Conservation (phyloP, 2,888 invertebrate genomes). For the Cyrtodaria siliqua region DNA sequence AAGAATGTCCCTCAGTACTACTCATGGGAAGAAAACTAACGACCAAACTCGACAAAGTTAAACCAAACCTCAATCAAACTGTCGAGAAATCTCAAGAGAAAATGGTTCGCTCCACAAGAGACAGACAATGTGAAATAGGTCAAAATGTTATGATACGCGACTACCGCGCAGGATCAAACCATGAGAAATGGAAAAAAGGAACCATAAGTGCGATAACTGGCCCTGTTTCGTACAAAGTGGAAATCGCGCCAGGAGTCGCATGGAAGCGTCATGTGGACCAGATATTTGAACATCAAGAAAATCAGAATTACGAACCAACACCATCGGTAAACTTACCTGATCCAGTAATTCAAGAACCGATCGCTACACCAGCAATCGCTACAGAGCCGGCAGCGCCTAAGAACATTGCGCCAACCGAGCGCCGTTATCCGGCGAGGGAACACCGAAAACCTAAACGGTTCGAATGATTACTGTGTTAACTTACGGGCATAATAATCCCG, state of each 20-base stretch:
- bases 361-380: too few species aligned
- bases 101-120: slow-evolving; percentile 16
- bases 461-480: too few species aligned
- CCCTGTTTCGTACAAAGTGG: slow-evolving; percentile 43
- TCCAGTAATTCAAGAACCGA: too few species aligned
- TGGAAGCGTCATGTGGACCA: slow-evolving; percentile 37
- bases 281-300: slow-evolving; percentile 1
- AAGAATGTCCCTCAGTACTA: slow-evolving; percentile 23
- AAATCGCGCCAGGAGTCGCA: slow-evolving; percentile 28
- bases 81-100: slow-evolving; percentile 28
- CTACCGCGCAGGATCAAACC: slow-evolving; percentile 1
- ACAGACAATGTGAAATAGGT: slow-evolving; percentile 19
- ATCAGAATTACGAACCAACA: too few species aligned
- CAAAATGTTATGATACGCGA: slow-evolving; percentile 19
- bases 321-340: too few species aligned
- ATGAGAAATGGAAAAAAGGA: slow-evolving; percentile 35
- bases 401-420: too few species aligned
- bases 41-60: slow-evolving; percentile 23
- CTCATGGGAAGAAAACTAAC: slow-evolving; percentile 58
- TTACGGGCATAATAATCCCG: too few species aligned
- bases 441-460: too few species aligned
- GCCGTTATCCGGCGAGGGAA: too few species aligned
- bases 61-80: slow-evolving; percentile 17
- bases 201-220: slow-evolving; percentile 19
- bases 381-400: too few species aligned